Base-by-base conservation (phyloP, 1,140 invertebrate species). In the Bemisia tabaci region DNA sequence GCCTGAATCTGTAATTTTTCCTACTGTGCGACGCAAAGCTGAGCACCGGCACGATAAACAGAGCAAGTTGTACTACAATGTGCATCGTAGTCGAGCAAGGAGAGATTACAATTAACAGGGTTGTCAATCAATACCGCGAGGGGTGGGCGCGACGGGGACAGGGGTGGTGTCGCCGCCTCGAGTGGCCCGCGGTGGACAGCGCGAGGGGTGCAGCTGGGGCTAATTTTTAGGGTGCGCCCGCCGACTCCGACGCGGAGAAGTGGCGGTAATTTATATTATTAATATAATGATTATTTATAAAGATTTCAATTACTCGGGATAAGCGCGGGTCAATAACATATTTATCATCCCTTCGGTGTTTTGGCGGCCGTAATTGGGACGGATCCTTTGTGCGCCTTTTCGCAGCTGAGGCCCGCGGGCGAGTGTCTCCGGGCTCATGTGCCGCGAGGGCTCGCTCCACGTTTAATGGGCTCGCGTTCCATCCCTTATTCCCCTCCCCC, bases 231-330 rank as follows among this genome's bases (percentile, higher is more conserved):
- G 33, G 33, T 5, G 5, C 33, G 33, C 33, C 5, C 33, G 33
- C 5, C 33, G 33, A 17, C 33, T 48, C 17, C 33, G 17, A 5
- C 33, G 33, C 5, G 33, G 17, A 48, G 33, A 48, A 48, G 33
- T 48, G 33, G 33, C 33, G 17, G 33, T 48, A 48, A 48, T 48
- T 48, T 48, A 48, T 48, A 48, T 48, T 48, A 48, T 48, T 48
- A 48, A 48, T 48, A 48, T 48, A 48, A 48, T 48, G 33, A 48
- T 48, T 48, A 48, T 48, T 48, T 48, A 48, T 48, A 48, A 48
- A 48, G 33, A 48, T 48, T 48, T 48, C 33, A 48, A 48, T 48
- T 48, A 48, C 33, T 48, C 33, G 33, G 17, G 17, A 48, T 48
- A 48, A 48, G 33, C 33, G 33, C 33, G 33, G 33, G 33, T 48